Percentiles rank a stretch among this genome's conserved stretches.
These are phyloP conservation scores for Sebastes schlegelii DNA, from an alignment of 2,113 vertebrate genomes.

Conservation along the genomic window DNA sequence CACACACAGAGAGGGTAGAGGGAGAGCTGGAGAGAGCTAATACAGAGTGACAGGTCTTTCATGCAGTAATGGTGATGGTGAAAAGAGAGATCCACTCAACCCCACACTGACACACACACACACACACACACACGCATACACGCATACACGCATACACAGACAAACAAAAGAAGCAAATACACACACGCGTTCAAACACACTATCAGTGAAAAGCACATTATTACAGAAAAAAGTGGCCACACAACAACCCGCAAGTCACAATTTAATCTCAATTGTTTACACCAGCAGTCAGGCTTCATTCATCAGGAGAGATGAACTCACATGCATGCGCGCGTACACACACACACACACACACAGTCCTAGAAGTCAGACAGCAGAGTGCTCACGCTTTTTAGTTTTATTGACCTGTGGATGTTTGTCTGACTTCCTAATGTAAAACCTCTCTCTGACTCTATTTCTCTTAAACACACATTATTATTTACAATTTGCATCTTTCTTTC, in stretches of 20 bases:
- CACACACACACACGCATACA: slow-evolving; percentile 6
- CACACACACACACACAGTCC: slow-evolving; percentile 6
- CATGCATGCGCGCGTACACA: neutral
- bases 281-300: slow-evolving; percentile 42
- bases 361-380: slow-evolving; percentile 32
- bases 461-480: neutral
- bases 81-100: slow-evolving; percentile 84
- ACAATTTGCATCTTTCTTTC: neutral
- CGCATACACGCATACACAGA: slow-evolving; percentile 18
- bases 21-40: slow-evolving; percentile 78
- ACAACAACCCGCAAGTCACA: slow-evolving; percentile 29
- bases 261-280: slow-evolving; percentile 61
- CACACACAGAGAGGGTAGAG: slow-evolving; percentile 53
- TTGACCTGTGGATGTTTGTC: slow-evolving; percentile 63
- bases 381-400: slow-evolving; percentile 43
- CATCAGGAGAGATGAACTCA: slow-evolving; percentile 30
- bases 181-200: neutral
- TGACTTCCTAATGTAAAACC: slow-evolving; percentile 38
- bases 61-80: slow-evolving; percentile 86
- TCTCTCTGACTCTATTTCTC: neutral
- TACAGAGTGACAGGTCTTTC: slow-evolving; percentile 85
- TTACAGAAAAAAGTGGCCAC: slow-evolving; percentile 45
- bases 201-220: slow-evolving; percentile 13
- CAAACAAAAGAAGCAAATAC: slow-evolving; percentile 44
- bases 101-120: slow-evolving; percentile 40